Percentiles rank a stretch among this genome's conserved stretches.
Evolutionary conservation across 2,888 invertebrate genomes (phyloP).

Genomic region (Cheiracanthium punctorium): DNA sequence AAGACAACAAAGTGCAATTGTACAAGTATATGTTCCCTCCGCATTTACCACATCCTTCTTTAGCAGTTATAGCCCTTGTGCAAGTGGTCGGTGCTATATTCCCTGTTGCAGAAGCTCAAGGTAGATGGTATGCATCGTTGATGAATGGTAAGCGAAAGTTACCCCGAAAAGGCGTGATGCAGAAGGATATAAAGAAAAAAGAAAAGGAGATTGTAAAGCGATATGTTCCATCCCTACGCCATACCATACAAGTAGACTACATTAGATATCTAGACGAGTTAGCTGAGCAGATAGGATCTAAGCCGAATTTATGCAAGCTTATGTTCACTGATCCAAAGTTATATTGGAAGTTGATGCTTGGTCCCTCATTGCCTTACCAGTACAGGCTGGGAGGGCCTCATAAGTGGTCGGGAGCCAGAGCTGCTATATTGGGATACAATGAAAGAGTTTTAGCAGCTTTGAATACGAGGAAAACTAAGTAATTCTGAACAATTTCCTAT

Average conservation of each 20-base stretch:
- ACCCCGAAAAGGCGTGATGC: constrained; percentile 75
- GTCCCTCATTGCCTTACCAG: constrained; percentile 76
- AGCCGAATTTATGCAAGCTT: constrained; percentile 75
- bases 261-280: constrained; percentile 77
- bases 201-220: constrained; percentile 71
- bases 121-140: constrained; percentile 75
- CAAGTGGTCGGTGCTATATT: constrained; percentile 86
- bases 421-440: constrained; percentile 75
- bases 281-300: constrained; percentile 76
- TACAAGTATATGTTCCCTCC: constrained; percentile 77
- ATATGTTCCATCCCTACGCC: constrained; percentile 42
- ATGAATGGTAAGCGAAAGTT: constrained; percentile 74
- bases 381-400: constrained; percentile 76
- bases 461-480: constrained; percentile 50
- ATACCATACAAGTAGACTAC: constrained; percentile 71
- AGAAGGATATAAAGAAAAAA: constrained; percentile 74
- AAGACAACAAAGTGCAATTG: constrained; percentile 74
- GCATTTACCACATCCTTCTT: constrained; percentile 81
- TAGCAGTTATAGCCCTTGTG: constrained; percentile 89
- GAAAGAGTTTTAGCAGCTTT: constrained; percentile 71
- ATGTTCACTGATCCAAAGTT: constrained; percentile 73
- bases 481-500: no score
- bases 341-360: constrained; percentile 74
- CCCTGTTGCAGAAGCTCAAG: constrained; percentile 90
- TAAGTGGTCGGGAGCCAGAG: constrained; percentile 76